Conservation (phyloP, 2,797 vertebrate species). For the Pipistrellus kuhlii region DNA sequence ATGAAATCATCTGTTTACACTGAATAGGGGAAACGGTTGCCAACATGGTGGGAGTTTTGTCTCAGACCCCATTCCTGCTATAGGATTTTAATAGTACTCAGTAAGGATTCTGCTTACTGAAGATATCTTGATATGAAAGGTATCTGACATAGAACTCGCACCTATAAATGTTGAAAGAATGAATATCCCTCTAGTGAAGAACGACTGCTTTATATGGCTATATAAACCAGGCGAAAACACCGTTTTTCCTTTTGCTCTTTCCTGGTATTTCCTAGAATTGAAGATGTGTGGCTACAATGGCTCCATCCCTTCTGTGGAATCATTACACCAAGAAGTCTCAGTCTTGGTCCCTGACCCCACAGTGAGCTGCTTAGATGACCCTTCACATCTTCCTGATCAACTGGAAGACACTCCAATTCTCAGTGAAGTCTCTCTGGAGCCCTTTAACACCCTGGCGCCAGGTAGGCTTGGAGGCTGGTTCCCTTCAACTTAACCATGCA, state of each 20-base stretch:
- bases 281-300: conserved; percentile 86
- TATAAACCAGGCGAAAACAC: not conserved
- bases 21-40: conserved; percentile 3
- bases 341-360: conserved; percentile 81
- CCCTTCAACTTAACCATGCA: not conserved
- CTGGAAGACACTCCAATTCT: conserved; percentile 86
- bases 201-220: not conserved
- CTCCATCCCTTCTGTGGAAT: conserved; percentile 72
- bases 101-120: conserved; percentile 19
- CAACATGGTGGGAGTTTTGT: conserved; percentile 4
- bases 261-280: conserved; percentile 80
- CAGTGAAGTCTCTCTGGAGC: conserved; percentile 85
- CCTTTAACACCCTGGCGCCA: conserved; percentile 86
- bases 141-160: conserved; percentile 23
- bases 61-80: not conserved
- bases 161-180: conserved; percentile 48
- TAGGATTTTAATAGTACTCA: conserved; percentile 49
- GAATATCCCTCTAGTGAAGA: conserved; percentile 46
- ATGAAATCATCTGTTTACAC: conserved; percentile 23
- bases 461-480: conserved; percentile 76
- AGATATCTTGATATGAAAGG: conserved; percentile 12
- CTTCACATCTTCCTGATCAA: conserved; percentile 84
- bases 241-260: conserved; percentile 58
- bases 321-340: conserved; percentile 83
- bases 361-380: conserved; percentile 84